A percentile compares a stretch with the other conserved stretches of the same genome.
phyloP scores from a whole-genome alignment of 2,888 invertebrate genomes.

The Conops quadrifasciatus region DNA sequence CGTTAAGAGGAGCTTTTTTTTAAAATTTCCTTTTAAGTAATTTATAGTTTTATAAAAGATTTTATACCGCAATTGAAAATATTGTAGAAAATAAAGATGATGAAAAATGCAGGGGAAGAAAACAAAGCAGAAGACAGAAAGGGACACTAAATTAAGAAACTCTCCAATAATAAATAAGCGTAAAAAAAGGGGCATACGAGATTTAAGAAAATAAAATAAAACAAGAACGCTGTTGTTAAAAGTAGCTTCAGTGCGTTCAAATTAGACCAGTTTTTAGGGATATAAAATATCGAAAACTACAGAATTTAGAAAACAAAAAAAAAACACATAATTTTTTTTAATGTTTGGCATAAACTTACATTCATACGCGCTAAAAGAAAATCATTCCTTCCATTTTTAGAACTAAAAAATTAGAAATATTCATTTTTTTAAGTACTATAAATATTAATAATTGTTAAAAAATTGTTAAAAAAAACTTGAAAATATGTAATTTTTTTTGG shows the following conservation, averaged over 20 bases:
- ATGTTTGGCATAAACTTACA: too few relatives aligned
- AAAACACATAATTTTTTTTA: slow-evolving; percentile 11
- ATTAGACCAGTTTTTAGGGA: too few relatives aligned
- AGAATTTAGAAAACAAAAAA: slow-evolving; percentile 20
- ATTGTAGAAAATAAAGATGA: too few relatives aligned
- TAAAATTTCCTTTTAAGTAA: neutral
- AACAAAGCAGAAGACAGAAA: slow-evolving; percentile 23
- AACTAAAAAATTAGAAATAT: too few relatives aligned
- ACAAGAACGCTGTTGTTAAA: neutral
- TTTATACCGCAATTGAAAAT: too few relatives aligned
- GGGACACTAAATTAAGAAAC: slow-evolving; percentile 19
- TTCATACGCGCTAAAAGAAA: too few relatives aligned
- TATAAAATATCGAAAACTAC: neutral
- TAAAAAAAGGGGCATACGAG: too few relatives aligned
- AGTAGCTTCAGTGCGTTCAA: neutral
- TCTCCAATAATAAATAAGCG: too few relatives aligned
- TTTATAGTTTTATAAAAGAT: neutral
- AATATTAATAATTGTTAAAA: neutral
- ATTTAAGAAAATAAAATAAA: neutral
- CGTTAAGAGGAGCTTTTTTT: neutral
- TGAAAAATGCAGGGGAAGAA: too few relatives aligned
- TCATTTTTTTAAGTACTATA: too few relatives aligned
- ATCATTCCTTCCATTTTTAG: too few relatives aligned
- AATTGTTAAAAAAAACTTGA: neutral
- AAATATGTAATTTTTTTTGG: slow-evolving; percentile 4